phyloP scores from a whole-genome alignment of 2,888 invertebrate species.

The Itoplectis maculator region DNA sequence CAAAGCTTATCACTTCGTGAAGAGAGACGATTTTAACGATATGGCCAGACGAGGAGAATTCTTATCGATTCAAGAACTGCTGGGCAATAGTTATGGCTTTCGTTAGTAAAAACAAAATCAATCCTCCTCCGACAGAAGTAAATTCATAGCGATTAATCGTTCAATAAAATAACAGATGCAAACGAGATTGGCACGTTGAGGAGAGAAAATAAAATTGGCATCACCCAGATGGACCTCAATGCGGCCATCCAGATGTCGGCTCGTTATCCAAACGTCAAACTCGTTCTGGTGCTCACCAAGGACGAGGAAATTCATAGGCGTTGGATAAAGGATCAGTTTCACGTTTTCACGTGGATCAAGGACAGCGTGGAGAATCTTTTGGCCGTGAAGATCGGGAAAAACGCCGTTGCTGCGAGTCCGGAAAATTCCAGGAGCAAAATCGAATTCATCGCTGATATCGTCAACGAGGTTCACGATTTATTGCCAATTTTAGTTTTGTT shows the following conservation, averaged over 20 bases:
- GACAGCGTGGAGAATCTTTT: slow-evolving; percentile 74
- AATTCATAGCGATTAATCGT: background rate
- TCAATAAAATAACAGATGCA: slow-evolving; percentile 75
- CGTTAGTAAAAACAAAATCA: slow-evolving; percentile 75
- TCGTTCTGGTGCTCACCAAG: slow-evolving; percentile 82
- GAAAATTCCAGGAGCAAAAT: slow-evolving; percentile 67
- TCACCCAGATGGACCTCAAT: slow-evolving; percentile 82
- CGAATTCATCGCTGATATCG: slow-evolving; percentile 68
- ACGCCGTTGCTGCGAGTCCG: slow-evolving; percentile 37
- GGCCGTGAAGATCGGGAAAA: slow-evolving; percentile 70
- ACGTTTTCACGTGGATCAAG: slow-evolving; percentile 75
- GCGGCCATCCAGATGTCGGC: slow-evolving; percentile 81
- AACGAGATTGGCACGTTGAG: slow-evolving; percentile 79
- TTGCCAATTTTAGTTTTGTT: background rate
- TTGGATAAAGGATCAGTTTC: slow-evolving; percentile 79
- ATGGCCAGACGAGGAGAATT: slow-evolving; percentile 83
- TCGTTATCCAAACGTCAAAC: slow-evolving; percentile 80
- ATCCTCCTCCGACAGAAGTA: background rate
- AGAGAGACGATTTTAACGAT: slow-evolving; percentile 80
- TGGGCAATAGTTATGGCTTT: slow-evolving; percentile 84
- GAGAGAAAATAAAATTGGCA: slow-evolving; percentile 78
- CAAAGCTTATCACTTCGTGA: slow-evolving; percentile 80
- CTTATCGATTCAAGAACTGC: slow-evolving; percentile 81
- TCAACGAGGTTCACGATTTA: slow-evolving; percentile 70
- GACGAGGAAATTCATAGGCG: slow-evolving; percentile 79